These are phyloP conservation scores for Dolomedes plantarius DNA, from an alignment of 2,888 invertebrate species.

Conservation along the genomic window DNA sequence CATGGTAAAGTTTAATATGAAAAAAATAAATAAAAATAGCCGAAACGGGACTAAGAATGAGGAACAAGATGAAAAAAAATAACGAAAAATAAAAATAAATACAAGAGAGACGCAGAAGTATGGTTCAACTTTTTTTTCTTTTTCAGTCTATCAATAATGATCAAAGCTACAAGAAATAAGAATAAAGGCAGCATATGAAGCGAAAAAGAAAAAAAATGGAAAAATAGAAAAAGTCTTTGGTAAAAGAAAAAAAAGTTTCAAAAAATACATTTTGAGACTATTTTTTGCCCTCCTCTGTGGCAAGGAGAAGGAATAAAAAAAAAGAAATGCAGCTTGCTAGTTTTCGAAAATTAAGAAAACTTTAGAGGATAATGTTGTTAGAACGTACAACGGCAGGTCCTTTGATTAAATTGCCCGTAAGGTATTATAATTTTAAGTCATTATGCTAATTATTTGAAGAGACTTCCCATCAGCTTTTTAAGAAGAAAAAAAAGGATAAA, in stretches of 20 bases:
- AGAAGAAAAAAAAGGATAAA: neutral
- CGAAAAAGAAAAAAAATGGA: neutral
- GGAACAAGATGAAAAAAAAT: no score
- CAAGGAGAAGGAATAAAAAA: neutral
- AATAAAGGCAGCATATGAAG: constrained; percentile 14
- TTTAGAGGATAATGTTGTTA: constrained; percentile 40
- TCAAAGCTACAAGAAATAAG: constrained; percentile 47
- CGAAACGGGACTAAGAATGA: neutral
- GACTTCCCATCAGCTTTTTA: neutral
- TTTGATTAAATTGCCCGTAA: constrained; percentile 62
- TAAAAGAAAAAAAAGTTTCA: neutral
- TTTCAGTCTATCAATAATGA: constrained; percentile 63
- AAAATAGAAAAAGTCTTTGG: neutral
- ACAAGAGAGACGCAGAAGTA: neutral
- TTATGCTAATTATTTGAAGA: constrained; percentile 58
- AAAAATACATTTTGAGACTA: neutral
- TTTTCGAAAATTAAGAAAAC: constrained; percentile 60
- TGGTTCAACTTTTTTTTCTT: constrained; percentile 6
- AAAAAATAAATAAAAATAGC: constrained; percentile 1
- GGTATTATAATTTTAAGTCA: constrained; percentile 62
- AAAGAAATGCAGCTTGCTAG: neutral
- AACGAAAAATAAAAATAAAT: neutral
- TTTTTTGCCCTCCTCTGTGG: neutral
- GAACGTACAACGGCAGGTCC: constrained; percentile 41
- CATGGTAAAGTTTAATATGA: constrained; percentile 33